phyloP scores from a whole-genome alignment of 1,140 invertebrate genomes.

The Hirudo medicinalis region DNA sequence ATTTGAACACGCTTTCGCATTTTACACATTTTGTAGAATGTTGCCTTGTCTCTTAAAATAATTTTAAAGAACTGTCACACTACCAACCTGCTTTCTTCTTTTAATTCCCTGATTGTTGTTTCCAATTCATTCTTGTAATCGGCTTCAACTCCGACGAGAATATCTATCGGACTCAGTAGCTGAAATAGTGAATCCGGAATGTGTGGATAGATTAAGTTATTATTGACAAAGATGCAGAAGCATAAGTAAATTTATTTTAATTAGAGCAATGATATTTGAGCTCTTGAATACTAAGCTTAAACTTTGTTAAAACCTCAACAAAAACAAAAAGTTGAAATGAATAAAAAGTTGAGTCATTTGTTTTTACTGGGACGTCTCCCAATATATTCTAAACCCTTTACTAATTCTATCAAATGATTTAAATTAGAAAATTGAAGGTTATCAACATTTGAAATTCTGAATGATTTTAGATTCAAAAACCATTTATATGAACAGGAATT shows the following conservation, averaged over 20 bases:
- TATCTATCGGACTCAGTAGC: not conserved
- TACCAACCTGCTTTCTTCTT: conserved; percentile 8
- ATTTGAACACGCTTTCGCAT: too few species aligned
- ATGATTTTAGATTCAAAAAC: not conserved
- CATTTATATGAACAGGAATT: not conserved
- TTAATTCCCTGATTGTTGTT: not conserved
- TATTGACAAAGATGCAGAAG: too few species aligned
- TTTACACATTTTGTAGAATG: not conserved
- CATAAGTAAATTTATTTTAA: too few species aligned
- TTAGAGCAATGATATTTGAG: too few species aligned
- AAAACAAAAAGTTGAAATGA: too few species aligned
- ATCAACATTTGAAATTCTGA: not conserved
- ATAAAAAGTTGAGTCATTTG: too few species aligned
- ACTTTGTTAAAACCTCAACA: too few species aligned
- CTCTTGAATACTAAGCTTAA: too few species aligned
- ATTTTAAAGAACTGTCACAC: not conserved
- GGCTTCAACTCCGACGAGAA: not conserved
- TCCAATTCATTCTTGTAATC: conserved; percentile 7
- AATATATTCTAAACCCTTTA: not conserved
- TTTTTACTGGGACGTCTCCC: too few species aligned
- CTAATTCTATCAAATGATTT: not conserved
- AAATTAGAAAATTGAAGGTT: not conserved
- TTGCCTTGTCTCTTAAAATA: not conserved
- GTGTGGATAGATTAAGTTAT: too few species aligned
- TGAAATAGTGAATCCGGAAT: not conserved